Base-by-base conservation (phyloP, 2,797 vertebrate genomes). In the Notolepis coatsorum region DNA sequence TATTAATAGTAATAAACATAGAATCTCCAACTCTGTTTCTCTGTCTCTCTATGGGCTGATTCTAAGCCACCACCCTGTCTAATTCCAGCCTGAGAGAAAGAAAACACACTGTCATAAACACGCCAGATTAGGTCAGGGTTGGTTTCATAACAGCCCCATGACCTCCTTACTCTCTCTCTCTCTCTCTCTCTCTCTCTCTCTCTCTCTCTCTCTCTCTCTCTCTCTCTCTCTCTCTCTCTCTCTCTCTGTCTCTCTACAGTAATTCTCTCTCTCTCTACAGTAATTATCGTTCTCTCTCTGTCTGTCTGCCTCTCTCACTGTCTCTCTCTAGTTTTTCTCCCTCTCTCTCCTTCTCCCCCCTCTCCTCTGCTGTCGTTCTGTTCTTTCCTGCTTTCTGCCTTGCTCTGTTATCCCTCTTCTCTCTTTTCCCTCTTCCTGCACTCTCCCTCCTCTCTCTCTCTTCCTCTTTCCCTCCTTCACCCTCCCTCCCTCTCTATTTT, bases 61-160 rank as follows among this genome's bases (percentile, higher is more conserved):
- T 85, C 65, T 74, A 79, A 84, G 83, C 84, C 84, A 71, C 85
- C 77, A 66, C 84, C 85, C 84, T 73, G 79, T 90, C 77, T 88
- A 88, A 91, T 90, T 91, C 85, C 89, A 90, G 84, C 82, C 77
- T 84, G 79, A 4, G 45, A 64, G 75, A 75, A 86, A 84, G 64
- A 73, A 78, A 71, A 62, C 38, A 65, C 65, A 61, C 33, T 76
- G 68, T 76, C 81, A 83, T 91, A 89, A 91, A 92, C 87, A 91
- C 55, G 69, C 67, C 80, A 90, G 89, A 92, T 93, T 91, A 92
- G 90, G 90, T 90, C 90, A 91, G 77, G 84, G 84, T 79, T 78
- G 80, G 86, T 93, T 92, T 93, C 83, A 85, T 89, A 90, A 93
- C 88, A 84, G 89, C 70, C 84, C 64, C 51, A 55, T 91, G 90